Evolutionary conservation across 2,113 vertebrate species (phyloP), one percentile per base, ranked within the genome.

Genomic region (Agelaius phoeniceus): DNA sequence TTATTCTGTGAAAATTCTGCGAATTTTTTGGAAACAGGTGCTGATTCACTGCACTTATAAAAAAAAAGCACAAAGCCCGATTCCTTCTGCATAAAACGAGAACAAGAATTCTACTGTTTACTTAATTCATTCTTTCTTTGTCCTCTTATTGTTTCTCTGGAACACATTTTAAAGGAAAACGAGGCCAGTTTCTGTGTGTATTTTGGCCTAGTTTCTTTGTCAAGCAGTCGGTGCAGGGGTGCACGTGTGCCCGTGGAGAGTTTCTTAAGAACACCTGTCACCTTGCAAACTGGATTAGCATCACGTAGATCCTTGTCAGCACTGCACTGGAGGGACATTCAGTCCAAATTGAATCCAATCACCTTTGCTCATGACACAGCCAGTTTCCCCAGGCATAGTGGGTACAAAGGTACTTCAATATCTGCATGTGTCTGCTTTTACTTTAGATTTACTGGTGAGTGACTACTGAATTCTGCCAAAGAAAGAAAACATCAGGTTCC

Each of bases 401-500:
- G 59, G 75, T 14, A 44, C 6, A 37, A 31, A 76, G 82, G 85
- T 54, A 86, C 54, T 91, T 48, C 88, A 35, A 3, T 73, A 90
- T 67, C 75, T 91, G 39, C 24, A 67, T 0, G 1, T 0, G 4
- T 79, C 93, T 96, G 96, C 90, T 90, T 92, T 84, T 91, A 84
- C 84, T 95, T 96, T 88, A 89, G 81, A 76, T 91, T 93, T 91
- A 81, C 84, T 88, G 77, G 37, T 83, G 83, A 96, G 94, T 93
- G 94, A 95, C 15, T 43, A 39, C 72, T 82, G 86, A 93, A 82
- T 90, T 93, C 94, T 95, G 88, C 90, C 97, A 92, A 93, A 93
- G 69, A 95, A 95, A 80, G 91, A 92, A 97, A 96, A 95, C 91
- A 94, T 69, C 74, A 89, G 74, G 77, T 75, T 96, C 74, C 82